phyloP scores from a whole-genome alignment of 2,888 invertebrate species.

The Lacanobia wlatinum region DNA sequence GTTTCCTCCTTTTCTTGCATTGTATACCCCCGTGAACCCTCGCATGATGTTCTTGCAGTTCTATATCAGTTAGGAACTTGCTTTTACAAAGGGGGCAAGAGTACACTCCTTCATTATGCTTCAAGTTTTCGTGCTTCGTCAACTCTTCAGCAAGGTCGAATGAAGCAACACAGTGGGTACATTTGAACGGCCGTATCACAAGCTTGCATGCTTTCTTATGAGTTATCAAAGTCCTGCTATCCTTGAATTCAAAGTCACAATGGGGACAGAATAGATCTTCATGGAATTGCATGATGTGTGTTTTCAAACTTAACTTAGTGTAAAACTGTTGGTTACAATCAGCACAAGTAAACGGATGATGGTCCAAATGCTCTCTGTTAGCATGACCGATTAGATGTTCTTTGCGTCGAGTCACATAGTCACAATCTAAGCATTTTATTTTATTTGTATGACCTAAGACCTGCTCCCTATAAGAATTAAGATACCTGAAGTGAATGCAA shows the following conservation, averaged over 20 bases:
- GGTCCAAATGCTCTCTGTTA: slow-evolving; percentile 78
- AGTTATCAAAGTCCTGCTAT: slow-evolving; percentile 61
- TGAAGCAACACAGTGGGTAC: slow-evolving; percentile 73
- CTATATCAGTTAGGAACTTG: slow-evolving; percentile 68
- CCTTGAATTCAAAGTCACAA: slow-evolving; percentile 75
- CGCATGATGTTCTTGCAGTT: slow-evolving; percentile 74
- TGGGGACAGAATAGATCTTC: slow-evolving; percentile 73
- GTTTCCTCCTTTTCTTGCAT: slow-evolving; percentile 74
- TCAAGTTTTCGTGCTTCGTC: slow-evolving; percentile 67
- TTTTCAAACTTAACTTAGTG: slow-evolving; percentile 74
- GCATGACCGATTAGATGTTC: slow-evolving; percentile 76
- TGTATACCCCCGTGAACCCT: slow-evolving; percentile 76
- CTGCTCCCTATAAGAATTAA: slow-evolving; percentile 76
- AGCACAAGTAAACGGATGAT: slow-evolving; percentile 77
- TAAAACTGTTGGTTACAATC: slow-evolving; percentile 78
- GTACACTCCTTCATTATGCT: slow-evolving; percentile 69
- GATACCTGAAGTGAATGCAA: slow-evolving; percentile 76
- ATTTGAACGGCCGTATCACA: slow-evolving; percentile 65
- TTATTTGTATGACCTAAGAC: slow-evolving; percentile 68
- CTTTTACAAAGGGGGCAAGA: slow-evolving; percentile 75
- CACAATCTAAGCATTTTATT: slow-evolving; percentile 77
- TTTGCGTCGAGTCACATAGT: slow-evolving; percentile 75
- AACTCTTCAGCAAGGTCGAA: slow-evolving; percentile 71
- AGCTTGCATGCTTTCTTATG: slow-evolving; percentile 71
- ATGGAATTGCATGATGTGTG: slow-evolving; percentile 76